These are phyloP conservation scores for Actinia equina DNA, from an alignment of 64 coral and sea anemone genomes.

Conservation along the genomic window DNA sequence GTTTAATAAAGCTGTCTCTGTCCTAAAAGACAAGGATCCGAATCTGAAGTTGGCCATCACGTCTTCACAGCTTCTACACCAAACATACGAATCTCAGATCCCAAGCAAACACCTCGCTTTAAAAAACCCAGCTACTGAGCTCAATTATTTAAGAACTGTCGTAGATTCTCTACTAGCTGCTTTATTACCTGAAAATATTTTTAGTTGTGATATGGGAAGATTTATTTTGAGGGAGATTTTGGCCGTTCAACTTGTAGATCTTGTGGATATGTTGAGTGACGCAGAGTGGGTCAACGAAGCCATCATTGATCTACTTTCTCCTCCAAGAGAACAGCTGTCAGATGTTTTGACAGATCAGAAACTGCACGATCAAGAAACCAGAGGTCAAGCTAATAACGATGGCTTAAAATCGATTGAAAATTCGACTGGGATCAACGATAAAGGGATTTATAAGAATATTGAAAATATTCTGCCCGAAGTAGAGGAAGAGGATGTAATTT, in stretches of 20 bases:
- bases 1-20: constrained; percentile 55
- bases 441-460: not conserved
- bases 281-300: constrained; percentile 81
- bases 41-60: constrained; percentile 47
- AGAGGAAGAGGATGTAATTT: not conserved
- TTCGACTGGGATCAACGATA: not conserved
- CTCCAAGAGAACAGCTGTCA: not conserved
- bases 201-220: constrained; percentile 72
- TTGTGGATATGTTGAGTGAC: constrained; percentile 64
- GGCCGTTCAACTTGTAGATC: constrained; percentile 53
- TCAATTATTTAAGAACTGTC: constrained; percentile 85
- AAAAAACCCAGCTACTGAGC: constrained; percentile 41
- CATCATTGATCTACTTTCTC: constrained; percentile 47
- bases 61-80: constrained; percentile 41
- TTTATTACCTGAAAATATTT: constrained; percentile 58
- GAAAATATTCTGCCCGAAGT: not conserved
- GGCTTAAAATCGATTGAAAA: not conserved
- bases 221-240: constrained; percentile 96
- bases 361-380: not conserved
- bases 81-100: constrained; percentile 77
- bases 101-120: constrained; percentile 37
- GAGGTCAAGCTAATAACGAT: not conserved
- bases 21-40: constrained; percentile 56
- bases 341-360: not conserved
- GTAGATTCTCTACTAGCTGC: constrained; percentile 61